Evolutionary conservation across 2,888 invertebrate genomes (phyloP).

Genomic region (Dugesia japonica): DNA sequence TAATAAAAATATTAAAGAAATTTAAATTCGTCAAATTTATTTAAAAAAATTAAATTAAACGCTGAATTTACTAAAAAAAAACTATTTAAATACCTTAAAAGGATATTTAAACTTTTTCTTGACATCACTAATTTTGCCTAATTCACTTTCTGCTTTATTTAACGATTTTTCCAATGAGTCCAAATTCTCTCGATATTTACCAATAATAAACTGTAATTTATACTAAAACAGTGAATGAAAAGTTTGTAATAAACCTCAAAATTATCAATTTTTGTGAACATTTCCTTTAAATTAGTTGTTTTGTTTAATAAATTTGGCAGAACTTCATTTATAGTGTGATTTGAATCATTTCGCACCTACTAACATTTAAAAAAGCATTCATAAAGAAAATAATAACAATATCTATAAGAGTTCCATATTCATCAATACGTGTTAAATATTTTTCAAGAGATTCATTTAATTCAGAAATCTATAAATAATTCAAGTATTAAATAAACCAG

Average conservation of each 20-base stretch:
- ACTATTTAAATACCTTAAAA: neutral
- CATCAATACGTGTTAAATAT: neutral
- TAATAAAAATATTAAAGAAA: too few relatives aligned
- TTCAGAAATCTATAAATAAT: neutral
- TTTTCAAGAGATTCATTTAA: slow-evolving; percentile 4
- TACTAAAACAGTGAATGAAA: too few relatives aligned
- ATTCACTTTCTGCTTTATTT: neutral
- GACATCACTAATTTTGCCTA: neutral
- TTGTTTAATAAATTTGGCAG: neutral
- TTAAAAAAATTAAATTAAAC: too few relatives aligned
- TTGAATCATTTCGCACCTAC: neutral
- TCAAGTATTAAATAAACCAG: neutral
- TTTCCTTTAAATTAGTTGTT: neutral
- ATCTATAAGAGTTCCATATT: neutral
- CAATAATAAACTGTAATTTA: neutral
- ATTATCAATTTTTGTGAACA: neutral
- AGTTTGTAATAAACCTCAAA: too few relatives aligned
- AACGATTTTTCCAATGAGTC: neutral
- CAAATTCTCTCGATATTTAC: neutral
- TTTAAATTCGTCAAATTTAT: too few relatives aligned
- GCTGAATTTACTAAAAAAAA: too few relatives aligned
- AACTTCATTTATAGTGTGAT: neutral
- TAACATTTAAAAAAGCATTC: neutral
- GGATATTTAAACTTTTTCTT: neutral
- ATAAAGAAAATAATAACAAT: neutral